Base-by-base conservation (phyloP, 1,140 invertebrate genomes). In the Drosophila pseudoananassae region DNA sequence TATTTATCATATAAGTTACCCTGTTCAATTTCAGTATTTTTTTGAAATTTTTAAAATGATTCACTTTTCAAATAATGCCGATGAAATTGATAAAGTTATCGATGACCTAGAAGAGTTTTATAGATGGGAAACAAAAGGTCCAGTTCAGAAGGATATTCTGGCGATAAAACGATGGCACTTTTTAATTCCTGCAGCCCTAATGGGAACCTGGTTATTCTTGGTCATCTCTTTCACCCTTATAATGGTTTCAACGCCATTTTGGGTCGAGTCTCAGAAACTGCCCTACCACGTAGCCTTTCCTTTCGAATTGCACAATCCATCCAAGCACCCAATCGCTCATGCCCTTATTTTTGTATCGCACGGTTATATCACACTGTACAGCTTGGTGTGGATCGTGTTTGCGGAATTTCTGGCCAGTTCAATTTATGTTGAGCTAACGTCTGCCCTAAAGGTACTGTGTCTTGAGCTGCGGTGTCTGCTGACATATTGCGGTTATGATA, bases 281-380 rank as follows among this genome's bases (percentile, higher is more conserved):
- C 80, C 80, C 4, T 84, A 73, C 38, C 65, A 79, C 31, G 58
- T 36, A 1, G 14, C 43, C 2, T 84, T 15, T 51, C 80, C 80
- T 1, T 84, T 50, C 33, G n/a, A 60, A 0, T 49, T 52, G 50
- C 69, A 78, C 14, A 29, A 78, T 66, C 74, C 82, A 0, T 27
- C 47, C 0, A 47, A 23, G 1, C 74, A 85, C 51, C 57, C 61
- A 0, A n/a, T 47, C 3, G 1, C 27, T 0, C 33, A 87, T 14
- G 8, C n/a, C 4, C 0, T 70, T 0, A 51, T 81, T 6, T 87
- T 43, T 29, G 1, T 53, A 4, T 50, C 29, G 3, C 81, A 85
- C 38, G 1, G 3, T 1, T 43, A 0, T 1, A 25, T 12, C 3
- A 1, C 75, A 0, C 0, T 8, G 1, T 81, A 65, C 10, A 40